Base-by-base conservation (phyloP, 2,888 invertebrate genomes). In the Linyphia triangularis region DNA sequence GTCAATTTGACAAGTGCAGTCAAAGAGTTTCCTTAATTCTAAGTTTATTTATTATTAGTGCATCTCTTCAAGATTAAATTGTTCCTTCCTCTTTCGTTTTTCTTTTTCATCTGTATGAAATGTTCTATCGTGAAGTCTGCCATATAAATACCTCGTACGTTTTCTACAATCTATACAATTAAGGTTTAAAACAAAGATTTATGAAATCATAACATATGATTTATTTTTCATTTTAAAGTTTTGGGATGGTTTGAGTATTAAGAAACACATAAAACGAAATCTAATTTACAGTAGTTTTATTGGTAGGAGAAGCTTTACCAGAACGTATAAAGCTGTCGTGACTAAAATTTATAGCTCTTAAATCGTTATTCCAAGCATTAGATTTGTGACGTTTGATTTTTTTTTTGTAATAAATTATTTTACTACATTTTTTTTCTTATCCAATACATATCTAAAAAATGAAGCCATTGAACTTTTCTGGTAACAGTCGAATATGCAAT, bases 131-230 rank as follows among this genome's bases (percentile, higher is more conserved):
- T 33, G 16, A 77, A 37, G n/a, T 6, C n/a, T 9, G 40, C n/a
- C 24, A 61, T n/a, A n/a, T 77, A 61, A 77, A 77, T 37, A 16
- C 37, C 33, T 13, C 24, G 26, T 61, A 77, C 61, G 24, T 61
- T 28, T 43, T 43, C 65, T 30, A 51, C 22, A 78, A 51, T 40
- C 43, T 22, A 22, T 65, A 51, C 51, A 13, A 51, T 51, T 26
- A 43, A 24, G 65, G 70, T 26, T 13, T 24, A 26, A 13, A 40
- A 61, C 22, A 51, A 72, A 79, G 70, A 82, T 82, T 82, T 82
- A 82, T 72, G 70, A 40, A 22, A 82, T 37, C 82, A 82, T 82
- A 82, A 70, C 70, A 72, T 19, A 61, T 43, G 19, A 40, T 57
- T 61, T 26, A 59, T 69, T 37, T 82, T 16, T 61, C 37, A 24